A percentile compares a stretch with the other conserved stretches of the same genome.
Evolutionary conservation across 2,797 vertebrate genomes (phyloP).

Genomic region (Amazona finschi): DNA sequence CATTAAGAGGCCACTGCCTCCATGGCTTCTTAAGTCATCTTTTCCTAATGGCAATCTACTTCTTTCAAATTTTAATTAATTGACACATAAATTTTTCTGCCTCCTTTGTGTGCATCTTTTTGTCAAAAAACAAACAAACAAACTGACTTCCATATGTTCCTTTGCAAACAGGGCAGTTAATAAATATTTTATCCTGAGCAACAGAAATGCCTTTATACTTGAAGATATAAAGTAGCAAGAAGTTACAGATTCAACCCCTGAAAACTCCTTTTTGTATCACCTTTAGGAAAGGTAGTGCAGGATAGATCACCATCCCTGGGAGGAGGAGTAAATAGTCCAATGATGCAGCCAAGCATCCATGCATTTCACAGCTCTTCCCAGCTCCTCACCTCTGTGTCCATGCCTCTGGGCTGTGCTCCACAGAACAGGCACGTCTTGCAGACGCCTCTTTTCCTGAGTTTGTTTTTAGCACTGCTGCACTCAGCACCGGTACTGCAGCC

Average conservation of each 20-base stretch:
- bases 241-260: neutral
- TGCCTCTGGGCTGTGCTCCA: neutral
- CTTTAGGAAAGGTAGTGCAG: neutral
- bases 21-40: neutral
- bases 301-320: neutral
- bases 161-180: neutral
- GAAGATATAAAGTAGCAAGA: neutral
- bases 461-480: neutral
- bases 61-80: neutral
- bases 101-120: neutral
- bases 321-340: neutral
- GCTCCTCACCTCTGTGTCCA: neutral
- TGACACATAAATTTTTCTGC: neutral
- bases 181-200: neutral
- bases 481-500: rapidly evolving
- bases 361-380: neutral
- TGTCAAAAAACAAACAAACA: neutral
- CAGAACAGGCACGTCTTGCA: neutral
- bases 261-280: neutral
- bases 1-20: neutral
- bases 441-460: neutral
- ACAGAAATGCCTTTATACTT: neutral
- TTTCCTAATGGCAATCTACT: neutral
- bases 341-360: rapidly evolving
- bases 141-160: neutral